Conservation (phyloP, 2,888 invertebrate species). For the Hypercompe scribonia region DNA sequence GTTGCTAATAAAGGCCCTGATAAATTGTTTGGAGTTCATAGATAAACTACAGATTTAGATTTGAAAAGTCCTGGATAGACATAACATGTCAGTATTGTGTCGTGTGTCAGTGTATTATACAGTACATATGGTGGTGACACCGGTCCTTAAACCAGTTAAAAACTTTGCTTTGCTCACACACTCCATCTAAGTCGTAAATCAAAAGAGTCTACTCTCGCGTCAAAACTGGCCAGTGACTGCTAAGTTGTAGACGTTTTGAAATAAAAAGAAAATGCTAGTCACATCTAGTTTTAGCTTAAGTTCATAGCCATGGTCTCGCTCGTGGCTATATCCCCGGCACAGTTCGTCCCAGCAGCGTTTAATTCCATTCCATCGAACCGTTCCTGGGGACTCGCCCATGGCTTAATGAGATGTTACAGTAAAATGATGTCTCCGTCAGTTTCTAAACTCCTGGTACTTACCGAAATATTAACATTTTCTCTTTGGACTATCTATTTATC, state of each 20-base stretch:
- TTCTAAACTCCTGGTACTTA: slow-evolving; percentile 35
- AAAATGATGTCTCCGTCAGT: slow-evolving; percentile 47
- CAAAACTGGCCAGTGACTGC: too few relatives aligned
- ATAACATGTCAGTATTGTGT: too few relatives aligned
- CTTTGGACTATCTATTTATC: background rate
- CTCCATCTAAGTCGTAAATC: too few relatives aligned
- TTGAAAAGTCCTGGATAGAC: too few relatives aligned
- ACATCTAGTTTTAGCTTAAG: slow-evolving; percentile 32
- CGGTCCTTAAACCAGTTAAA: too few relatives aligned
- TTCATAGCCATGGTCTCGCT: slow-evolving; percentile 24
- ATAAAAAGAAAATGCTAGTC: slow-evolving; percentile 15
- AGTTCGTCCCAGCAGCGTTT: slow-evolving; percentile 52
- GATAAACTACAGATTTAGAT: too few relatives aligned
- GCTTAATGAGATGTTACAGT: slow-evolving; percentile 52
- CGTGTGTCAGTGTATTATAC: too few relatives aligned
- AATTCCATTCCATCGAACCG: slow-evolving; percentile 61
- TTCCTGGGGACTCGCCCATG: slow-evolving; percentile 51
- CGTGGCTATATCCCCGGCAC: slow-evolving; percentile 42
- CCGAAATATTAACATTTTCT: slow-evolving; percentile 6
- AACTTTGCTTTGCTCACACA: too few relatives aligned
- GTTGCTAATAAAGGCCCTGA: too few relatives aligned
- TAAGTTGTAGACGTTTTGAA: background rate
- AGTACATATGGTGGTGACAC: too few relatives aligned
- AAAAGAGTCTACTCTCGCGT: too few relatives aligned
- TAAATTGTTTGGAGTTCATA: too few relatives aligned